Evolutionary conservation across 2,113 vertebrate species (phyloP).

Genomic region (Triplophysa rosa): DNA sequence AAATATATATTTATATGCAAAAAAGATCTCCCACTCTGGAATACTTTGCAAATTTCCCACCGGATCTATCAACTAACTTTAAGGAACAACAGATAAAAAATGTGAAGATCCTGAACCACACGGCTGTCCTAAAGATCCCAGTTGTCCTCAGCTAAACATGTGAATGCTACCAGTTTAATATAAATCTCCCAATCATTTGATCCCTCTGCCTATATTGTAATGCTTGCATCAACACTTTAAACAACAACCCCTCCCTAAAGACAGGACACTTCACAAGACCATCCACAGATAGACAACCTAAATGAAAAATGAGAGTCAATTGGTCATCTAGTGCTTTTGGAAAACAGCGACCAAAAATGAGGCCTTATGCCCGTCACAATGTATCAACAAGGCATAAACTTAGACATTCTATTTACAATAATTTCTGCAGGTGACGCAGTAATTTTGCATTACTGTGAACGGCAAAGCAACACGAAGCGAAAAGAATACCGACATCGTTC

Average conservation of each 20-base stretch:
- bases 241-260: constrained; percentile 4
- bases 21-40: constrained; percentile 14
- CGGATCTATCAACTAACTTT: constrained; percentile 6
- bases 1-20: neutral
- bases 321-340: constrained; percentile 9
- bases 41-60: constrained; percentile 17
- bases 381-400: neutral
- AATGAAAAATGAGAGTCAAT: neutral
- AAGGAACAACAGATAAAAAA: neutral
- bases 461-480: constrained; percentile 24
- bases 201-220: constrained; percentile 22
- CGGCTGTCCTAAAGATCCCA: constrained; percentile 15
- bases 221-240: neutral
- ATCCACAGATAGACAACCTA: constrained; percentile 32
- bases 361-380: neutral
- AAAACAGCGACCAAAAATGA: constrained; percentile 10
- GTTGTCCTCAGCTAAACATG: neutral
- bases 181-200: constrained; percentile 12
- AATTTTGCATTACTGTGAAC: constrained; percentile 37
- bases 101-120: neutral
- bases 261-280: constrained; percentile 35
- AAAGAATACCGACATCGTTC: constrained; percentile 7
- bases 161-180: constrained; percentile 30
- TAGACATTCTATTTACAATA: constrained; percentile 33
- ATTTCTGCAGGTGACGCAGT: constrained; percentile 27